phyloP scores from a whole-genome alignment of 1,140 invertebrate species.

The Globodera rostochiensis region DNA sequence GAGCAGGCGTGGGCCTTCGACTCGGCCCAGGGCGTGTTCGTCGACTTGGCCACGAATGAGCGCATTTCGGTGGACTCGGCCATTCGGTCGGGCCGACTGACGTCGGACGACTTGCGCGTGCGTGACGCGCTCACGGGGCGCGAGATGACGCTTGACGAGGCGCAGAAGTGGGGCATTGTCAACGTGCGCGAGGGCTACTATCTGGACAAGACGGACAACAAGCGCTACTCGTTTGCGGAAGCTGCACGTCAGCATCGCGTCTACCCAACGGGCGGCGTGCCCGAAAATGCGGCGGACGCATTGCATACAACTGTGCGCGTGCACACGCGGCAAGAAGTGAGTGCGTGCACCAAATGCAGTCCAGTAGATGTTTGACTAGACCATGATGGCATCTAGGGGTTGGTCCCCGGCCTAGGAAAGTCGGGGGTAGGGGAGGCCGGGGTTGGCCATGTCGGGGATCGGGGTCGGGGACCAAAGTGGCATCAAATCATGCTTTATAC shows the following conservation, averaged over 20 bases:
- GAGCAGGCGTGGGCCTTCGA: conserved; percentile 62
- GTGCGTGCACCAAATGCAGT: neutral
- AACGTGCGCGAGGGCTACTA: conserved; percentile 74
- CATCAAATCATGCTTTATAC: too few species aligned
- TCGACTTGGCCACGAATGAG: conserved; percentile 71
- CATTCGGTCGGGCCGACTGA: conserved; percentile 67
- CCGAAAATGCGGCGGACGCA: conserved; percentile 71
- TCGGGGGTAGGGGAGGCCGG: too few species aligned
- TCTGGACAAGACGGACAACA: conserved; percentile 73
- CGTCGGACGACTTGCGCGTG: conserved; percentile 70
- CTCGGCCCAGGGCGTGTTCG: conserved; percentile 49
- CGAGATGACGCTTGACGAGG: conserved; percentile 74
- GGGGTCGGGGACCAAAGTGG: too few species aligned
- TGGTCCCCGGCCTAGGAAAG: too few species aligned
- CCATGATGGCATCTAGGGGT: too few species aligned
- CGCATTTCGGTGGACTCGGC: conserved; percentile 76
- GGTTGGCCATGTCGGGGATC: too few species aligned
- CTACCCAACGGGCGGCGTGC: conserved; percentile 63
- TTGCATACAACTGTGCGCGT: conserved; percentile 70
- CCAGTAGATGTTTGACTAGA: too few species aligned
- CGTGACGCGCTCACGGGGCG: conserved; percentile 76
- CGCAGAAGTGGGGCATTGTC: conserved; percentile 74
- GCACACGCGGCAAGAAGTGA: conserved; percentile 44
- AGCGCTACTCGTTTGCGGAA: conserved; percentile 77
- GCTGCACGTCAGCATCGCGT: conserved; percentile 62